Evolutionary conservation across 2,113 vertebrate genomes (phyloP), one percentile per base, ranked within the genome.

Genomic region (Carollia perspicillata): DNA sequence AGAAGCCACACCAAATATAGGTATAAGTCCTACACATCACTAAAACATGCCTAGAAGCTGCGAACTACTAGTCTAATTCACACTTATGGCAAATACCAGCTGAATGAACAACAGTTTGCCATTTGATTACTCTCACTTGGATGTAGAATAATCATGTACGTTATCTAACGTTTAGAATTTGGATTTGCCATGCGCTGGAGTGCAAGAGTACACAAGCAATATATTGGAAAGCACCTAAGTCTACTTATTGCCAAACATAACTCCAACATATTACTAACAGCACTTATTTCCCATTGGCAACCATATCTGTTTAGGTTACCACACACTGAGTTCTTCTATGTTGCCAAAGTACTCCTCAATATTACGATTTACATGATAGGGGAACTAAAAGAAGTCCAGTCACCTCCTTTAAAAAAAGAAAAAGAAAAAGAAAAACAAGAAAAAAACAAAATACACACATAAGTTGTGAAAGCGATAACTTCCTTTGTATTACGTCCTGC

Each of bases 401-500:
- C 97, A 98, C 97, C 97, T 98, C 97, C 96, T 97, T 97, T 60
- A 97, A 97, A 97, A 94, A 97, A 92, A 33, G 23, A 90, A 65
- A 97, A 97, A 97, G 92, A 97, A 92, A 33, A 30, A 90, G 60
- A 14, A 26, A 42, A 51, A 51, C 9, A 49, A 49, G 3, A 49
- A 49, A 49, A 18, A 84, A 83, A 63, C 14, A 44, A 84, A 75
- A 83, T 68, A 66, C n/a, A 65, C 60, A 94, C 40, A 74, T 77
- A 93, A 96, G 87, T 96, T n/a, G 65, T 95, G 95, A 97, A 96
- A 97, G 92, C 79, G 83, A 96, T 86, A 94, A 95, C 93, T 91
- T 98, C 98, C 97, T 97, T 96, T 78, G 37, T 96, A 98, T 98
- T 98, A 97, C 72, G 96, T 98, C 98, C 97, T 97, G 98, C 96